Evolutionary conservation across 1,140 invertebrate species (phyloP).

Genomic region (Nymphalis io): DNA sequence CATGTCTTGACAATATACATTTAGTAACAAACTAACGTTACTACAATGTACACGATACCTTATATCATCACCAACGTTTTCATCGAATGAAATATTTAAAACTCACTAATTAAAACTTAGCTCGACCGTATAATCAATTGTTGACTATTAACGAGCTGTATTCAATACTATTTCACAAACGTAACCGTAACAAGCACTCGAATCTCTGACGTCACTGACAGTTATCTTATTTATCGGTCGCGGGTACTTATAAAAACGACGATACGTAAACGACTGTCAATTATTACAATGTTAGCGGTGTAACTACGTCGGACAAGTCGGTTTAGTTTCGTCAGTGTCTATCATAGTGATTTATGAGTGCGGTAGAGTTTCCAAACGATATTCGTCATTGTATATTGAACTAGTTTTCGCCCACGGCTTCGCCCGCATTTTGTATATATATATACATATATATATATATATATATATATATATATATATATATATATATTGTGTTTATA

Average conservation of each 20-base stretch:
- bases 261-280: conserved; percentile 49
- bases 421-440: no score
- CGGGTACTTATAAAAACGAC: conserved; percentile 30
- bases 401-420: no score
- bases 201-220: conserved; percentile 14
- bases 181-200: not conserved
- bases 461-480: no score
- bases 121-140: not conserved
- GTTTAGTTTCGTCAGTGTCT: conserved; percentile 57
- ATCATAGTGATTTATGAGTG: conserved; percentile 57
- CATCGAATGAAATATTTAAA: no score
- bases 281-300: conserved; percentile 46
- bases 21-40: no score
- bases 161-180: conserved; percentile 9
- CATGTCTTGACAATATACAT: no score
- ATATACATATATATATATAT: no score
- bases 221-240: conserved; percentile 26
- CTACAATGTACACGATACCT: no score
- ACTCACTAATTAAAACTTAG: not conserved
- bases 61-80: no score
- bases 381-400: conserved; percentile 17
- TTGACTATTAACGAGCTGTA: not conserved
- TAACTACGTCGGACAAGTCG: conserved; percentile 38
- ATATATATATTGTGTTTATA: no score
- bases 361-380: conserved; percentile 50